Evolutionary conservation across 2,113 vertebrate species (phyloP).

Genomic region (Phalacrocorax pelagicus): DNA sequence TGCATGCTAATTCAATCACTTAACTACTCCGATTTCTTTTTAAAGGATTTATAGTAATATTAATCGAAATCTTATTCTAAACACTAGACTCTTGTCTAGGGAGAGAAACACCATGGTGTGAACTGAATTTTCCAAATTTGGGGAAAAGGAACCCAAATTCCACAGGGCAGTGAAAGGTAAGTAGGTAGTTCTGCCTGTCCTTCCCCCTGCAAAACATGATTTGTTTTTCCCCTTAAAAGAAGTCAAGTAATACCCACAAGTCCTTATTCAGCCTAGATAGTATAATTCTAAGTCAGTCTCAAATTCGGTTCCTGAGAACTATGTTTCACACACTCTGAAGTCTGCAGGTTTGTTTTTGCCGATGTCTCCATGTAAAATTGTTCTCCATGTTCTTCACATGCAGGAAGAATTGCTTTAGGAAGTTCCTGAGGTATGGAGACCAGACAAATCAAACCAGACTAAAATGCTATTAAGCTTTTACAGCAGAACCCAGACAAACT

Average conservation of each 20-base stretch:
- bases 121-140: background rate
- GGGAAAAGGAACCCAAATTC: background rate
- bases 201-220: background rate
- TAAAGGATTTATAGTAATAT: background rate
- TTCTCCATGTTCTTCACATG: background rate
- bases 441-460: background rate
- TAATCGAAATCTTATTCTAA: background rate
- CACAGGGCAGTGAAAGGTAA: background rate
- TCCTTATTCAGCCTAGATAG: background rate
- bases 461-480: background rate
- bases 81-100: background rate
- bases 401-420: background rate
- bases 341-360: background rate
- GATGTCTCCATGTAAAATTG: background rate
- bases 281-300: background rate
- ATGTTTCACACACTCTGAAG: background rate
- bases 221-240: background rate
- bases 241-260: background rate
- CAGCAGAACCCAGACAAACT: background rate
- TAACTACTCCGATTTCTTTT: background rate
- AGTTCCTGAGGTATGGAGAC: background rate
- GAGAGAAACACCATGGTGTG: background rate
- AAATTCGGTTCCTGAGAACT: background rate
- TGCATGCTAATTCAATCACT: background rate
- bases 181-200: background rate